phyloP scores from a whole-genome alignment of 2,888 invertebrate species.

The Andrena minutula region DNA sequence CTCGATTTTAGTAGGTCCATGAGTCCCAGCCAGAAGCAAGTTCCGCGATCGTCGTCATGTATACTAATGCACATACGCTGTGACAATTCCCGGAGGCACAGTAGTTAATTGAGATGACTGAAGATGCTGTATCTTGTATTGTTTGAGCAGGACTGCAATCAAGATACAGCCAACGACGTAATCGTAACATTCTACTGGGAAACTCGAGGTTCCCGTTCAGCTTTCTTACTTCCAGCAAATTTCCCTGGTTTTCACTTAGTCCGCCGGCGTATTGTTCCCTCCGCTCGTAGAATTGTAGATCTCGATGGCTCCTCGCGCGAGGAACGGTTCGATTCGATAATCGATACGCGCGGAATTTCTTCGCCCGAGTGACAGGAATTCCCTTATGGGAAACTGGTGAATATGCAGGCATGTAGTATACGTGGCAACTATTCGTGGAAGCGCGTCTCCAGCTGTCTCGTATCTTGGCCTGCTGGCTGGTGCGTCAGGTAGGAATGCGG shows the following conservation, averaged over 20 bases:
- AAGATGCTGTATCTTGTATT: slow-evolving; percentile 42
- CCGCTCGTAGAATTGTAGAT: not conserved
- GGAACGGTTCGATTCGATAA: slow-evolving; percentile 31
- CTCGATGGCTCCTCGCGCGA: not conserved
- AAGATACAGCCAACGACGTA: slow-evolving; percentile 31
- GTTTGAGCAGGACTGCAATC: slow-evolving; percentile 29
- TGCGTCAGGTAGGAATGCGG: slow-evolving; percentile 60
- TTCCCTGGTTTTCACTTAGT: not conserved
- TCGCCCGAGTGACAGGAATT: slow-evolving; percentile 60
- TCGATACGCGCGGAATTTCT: slow-evolving; percentile 51
- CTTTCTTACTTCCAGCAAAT: not conserved
- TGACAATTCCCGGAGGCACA: slow-evolving; percentile 46
- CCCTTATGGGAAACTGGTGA: slow-evolving; percentile 56
- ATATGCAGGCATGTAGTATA: slow-evolving; percentile 61
- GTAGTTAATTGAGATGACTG: slow-evolving; percentile 58
- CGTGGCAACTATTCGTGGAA: slow-evolving; percentile 62
- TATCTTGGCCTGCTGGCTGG: slow-evolving; percentile 38
- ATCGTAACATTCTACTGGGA: not conserved
- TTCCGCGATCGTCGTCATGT: slow-evolving; percentile 3
- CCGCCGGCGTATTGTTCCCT: not conserved
- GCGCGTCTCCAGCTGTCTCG: slow-evolving; percentile 54
- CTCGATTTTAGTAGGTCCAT: not conserved
- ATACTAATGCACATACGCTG: slow-evolving; percentile 25
- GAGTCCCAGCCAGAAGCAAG: not conserved
- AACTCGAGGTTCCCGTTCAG: not conserved